Conservation (phyloP, 1,140 invertebrate species). For the Paralvinella palmiformis region DNA sequence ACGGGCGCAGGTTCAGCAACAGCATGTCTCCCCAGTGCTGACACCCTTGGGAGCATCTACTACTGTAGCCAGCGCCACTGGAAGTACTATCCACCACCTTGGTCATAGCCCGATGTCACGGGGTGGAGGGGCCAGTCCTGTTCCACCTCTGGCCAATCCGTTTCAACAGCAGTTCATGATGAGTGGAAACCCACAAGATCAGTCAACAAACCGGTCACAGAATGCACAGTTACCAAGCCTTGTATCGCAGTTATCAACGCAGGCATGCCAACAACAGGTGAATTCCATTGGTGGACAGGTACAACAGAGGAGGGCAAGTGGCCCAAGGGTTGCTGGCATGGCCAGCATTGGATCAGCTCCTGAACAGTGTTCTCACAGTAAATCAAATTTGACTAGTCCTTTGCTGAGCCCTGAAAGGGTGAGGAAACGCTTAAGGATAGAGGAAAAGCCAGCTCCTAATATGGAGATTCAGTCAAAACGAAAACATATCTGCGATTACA, state of each 20-base stretch:
- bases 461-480: slow-evolving; percentile 37
- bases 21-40: slow-evolving; percentile 14
- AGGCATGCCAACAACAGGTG: too few relatives aligned
- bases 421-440: slow-evolving; percentile 47
- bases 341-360: too few relatives aligned
- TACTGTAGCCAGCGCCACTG: slow-evolving; percentile 20
- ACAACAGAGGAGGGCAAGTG: too few relatives aligned
- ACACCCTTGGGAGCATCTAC: not conserved
- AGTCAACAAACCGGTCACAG: too few relatives aligned
- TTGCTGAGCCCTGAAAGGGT: slow-evolving; percentile 22
- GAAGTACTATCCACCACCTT: slow-evolving; percentile 40
- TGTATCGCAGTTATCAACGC: too few relatives aligned
- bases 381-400: too few relatives aligned
- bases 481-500: slow-evolving; percentile 35
- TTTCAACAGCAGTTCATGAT: not conserved
- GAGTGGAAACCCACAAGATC: not conserved
- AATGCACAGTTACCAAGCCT: too few relatives aligned
- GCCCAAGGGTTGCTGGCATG: too few relatives aligned
- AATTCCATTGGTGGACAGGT: too few relatives aligned
- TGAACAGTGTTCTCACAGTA: too few relatives aligned
- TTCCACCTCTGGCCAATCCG: slow-evolving; percentile 31
- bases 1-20: not conserved
- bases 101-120: slow-evolving; percentile 36
- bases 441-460: slow-evolving; percentile 36
- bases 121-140: slow-evolving; percentile 16